Conservation (phyloP, 2,888 invertebrate genomes). For the Orthosia gracilis region DNA sequence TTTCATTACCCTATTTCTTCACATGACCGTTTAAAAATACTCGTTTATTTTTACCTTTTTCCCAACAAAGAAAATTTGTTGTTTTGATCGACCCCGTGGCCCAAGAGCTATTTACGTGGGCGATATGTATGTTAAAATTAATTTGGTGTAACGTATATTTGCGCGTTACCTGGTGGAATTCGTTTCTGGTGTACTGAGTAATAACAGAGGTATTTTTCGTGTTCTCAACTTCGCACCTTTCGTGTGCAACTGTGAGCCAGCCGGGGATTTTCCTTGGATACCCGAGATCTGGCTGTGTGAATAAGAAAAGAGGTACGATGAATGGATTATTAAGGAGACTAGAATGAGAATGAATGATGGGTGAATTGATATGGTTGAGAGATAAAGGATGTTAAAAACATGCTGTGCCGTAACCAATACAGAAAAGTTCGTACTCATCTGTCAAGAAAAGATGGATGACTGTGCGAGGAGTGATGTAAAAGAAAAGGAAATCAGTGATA, state of each 20-base stretch:
- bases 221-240: conserved; percentile 66
- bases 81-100: conserved; percentile 73
- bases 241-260: conserved; percentile 67
- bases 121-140: conserved; percentile 73
- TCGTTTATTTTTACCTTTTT: conserved; percentile 51
- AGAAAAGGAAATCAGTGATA: no score
- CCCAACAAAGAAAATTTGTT: conserved; percentile 75
- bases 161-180: conserved; percentile 82
- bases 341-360: no score
- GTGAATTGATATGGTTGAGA: neutral
- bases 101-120: conserved; percentile 73
- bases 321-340: neutral
- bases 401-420: neutral
- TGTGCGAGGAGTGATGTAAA: no score
- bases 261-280: conserved; percentile 59
- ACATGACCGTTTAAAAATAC: conserved; percentile 61
- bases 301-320: neutral
- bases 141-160: conserved; percentile 79
- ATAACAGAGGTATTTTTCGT: conserved; percentile 78
- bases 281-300: neutral
- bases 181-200: conserved; percentile 86
- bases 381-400: neutral
- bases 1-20: conserved; percentile 65
- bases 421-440: neutral
- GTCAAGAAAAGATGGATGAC: neutral